Evolutionary conservation across 1,140 invertebrate species (phyloP), one percentile per base, ranked within the genome.

Genomic region (Papilio polytes): DNA sequence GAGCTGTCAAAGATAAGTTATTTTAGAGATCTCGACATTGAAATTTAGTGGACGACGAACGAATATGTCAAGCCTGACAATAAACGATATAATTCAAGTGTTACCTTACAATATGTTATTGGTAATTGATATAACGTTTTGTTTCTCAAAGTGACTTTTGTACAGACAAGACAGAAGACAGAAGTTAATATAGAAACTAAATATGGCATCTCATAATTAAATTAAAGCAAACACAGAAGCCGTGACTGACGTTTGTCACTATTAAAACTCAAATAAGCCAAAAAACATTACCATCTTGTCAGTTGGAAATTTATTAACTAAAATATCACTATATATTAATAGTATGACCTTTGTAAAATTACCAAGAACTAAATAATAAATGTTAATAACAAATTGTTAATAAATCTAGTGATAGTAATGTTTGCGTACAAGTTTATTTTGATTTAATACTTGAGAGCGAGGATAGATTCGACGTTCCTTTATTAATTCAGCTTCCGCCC

Each of bases 1-100:
- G 87, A 93, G 91, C 92, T 94, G 93, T 94, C 93, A 94, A 94
- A 94, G 88, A 94, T 94, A 94, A 94, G 93, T 94, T 94, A 94
- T 94, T 94, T 94, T 94, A 90, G 92, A 89, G 93, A 86, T 89
- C 78, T 81, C 85, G 93, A 93, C 93, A 94, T 93, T 94, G 93
- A 94, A 92, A 91, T 84, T 83, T 84, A 77, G 74, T 83, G 72
- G 73, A n/a, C 82, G 83, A 80, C 79, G 83, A 87, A 84, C 81
- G 85, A 80, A 88, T 89, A 84, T 91, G 87, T 87, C 86, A 88
- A 36, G 7, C 41, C 26, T 63, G 74, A 80, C 56, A 78, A 80
- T 73, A 76, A 73, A 18, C 46, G 73, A 82, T 22, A 80, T 48
- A 48, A 78, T 83, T 80, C 63, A 74, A 80, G 82, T 80, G 79